Base-by-base conservation (phyloP, 2,797 vertebrate genomes). In the Picus viridis region DNA sequence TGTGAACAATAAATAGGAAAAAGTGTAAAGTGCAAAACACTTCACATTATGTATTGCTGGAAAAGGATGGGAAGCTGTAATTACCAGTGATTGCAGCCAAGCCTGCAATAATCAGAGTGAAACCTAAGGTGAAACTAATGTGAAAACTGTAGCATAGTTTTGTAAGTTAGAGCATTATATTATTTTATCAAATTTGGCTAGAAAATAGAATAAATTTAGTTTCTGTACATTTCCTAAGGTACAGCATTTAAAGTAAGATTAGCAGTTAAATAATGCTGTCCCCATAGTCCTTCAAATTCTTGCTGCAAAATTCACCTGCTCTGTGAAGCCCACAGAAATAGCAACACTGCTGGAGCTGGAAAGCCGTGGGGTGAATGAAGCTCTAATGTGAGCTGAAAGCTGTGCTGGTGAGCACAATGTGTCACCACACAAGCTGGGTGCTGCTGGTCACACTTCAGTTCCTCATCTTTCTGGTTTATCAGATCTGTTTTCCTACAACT, bases 1-100 rank as follows among this genome's bases (percentile, higher is more conserved):
- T 91, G 30, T 54, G 92, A 95, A 88, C 71, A 95, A 94, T 85
- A 94, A 94, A 93, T 58, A 93, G 32, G 85, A 88, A 49, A 69
- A 92, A 83, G 62, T 54, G 49, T 73, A 63, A 94, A 91, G 84
- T 90, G 72, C 63, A 94, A 89, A 92, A 43, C 85, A 85, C 90
- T 95, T 89, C 89, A 89, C 17, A n/a, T 77, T 53, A 29, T 39
- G 0, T 83, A 64, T 76, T 90, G 86, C 83, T 73, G 53, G 30
- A 73, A 79, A 89, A 88, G 41, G 76, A 89, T 79, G 36, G 70
- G 61, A 88, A 85, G 64, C 27, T 83, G 62, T 88, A 90, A 95
- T 94, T 92, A 58, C 15, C 61, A 82, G 22, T 75, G 74, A 91
- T 77, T 92, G 74, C 61, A 90, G 63, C 39, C 86, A 86, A 88